phyloP scores from a whole-genome alignment of 92 coral and sea anemone genomes.

The Bergia puertoricense region DNA sequence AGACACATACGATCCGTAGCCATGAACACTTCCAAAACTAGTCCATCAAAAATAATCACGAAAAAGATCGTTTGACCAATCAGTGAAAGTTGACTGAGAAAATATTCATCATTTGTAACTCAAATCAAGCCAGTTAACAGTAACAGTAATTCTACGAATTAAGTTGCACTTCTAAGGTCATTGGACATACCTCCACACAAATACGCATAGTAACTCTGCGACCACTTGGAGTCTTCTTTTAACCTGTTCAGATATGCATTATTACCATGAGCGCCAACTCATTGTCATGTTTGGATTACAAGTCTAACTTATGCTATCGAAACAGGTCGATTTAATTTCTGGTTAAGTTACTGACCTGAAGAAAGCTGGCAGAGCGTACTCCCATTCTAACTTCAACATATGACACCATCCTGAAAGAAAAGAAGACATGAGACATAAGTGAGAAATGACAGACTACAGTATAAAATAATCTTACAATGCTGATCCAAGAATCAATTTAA shows the following conservation, averaged over 20 bases:
- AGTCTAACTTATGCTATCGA: background rate
- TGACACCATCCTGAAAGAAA: conserved; percentile 88
- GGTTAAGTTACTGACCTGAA: conserved; percentile 56
- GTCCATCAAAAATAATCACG: background rate
- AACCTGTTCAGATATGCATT: conserved; percentile 51
- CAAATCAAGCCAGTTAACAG: too few relatives aligned
- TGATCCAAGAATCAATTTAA: background rate
- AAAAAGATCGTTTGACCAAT: background rate
- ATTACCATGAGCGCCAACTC: background rate
- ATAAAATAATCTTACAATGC: background rate
- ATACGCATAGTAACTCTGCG: conserved; percentile 94
- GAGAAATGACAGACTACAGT: background rate
- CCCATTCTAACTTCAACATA: conserved; percentile 90
- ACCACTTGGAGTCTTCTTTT: conserved; percentile 95
- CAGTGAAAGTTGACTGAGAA: background rate
- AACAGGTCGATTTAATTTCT: background rate
- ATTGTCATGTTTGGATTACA: conserved; percentile 18
- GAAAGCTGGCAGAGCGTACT: conserved; percentile 89
- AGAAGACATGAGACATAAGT: background rate
- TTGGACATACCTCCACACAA: conserved; percentile 83
- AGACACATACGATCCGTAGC: too few relatives aligned
- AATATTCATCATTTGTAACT: too few relatives aligned
- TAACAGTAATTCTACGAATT: background rate
- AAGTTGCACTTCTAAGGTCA: background rate
- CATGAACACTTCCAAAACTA: background rate